Conservation (phyloP, 37 sponge, comb jelly and placozoan species). For the Ianthella basta region DNA sequence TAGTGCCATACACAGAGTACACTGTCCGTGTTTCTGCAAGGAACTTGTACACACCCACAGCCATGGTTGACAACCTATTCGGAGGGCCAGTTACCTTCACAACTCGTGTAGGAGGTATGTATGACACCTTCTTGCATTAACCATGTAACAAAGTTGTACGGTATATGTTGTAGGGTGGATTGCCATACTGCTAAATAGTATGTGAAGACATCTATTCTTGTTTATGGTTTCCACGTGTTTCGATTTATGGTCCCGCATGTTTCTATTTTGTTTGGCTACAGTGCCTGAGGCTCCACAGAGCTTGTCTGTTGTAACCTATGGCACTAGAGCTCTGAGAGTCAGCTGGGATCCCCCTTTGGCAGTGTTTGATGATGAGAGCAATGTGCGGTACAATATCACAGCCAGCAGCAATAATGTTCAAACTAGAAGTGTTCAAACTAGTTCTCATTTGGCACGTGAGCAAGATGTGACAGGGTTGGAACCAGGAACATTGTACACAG, state of each 20-base stretch:
- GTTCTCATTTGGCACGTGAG: too few relatives aligned
- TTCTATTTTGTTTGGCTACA: too few relatives aligned
- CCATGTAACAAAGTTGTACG: too few relatives aligned
- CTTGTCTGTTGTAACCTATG: neutral
- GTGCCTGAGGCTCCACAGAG: neutral
- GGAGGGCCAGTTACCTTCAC: neutral
- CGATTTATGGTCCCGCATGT: too few relatives aligned
- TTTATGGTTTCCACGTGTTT: too few relatives aligned
- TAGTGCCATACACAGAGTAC: constrained; percentile 5
- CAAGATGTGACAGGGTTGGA: neutral
- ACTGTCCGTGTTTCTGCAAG: constrained; percentile 4
- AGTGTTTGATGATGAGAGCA: neutral
- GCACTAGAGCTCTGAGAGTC: neutral
- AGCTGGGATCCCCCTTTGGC: neutral
- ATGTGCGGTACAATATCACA: neutral
- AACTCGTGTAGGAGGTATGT: constrained; percentile 17
- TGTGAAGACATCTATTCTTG: too few relatives aligned
- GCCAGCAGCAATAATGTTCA: neutral
- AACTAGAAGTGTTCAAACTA: neutral
- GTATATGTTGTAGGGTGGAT: too few relatives aligned
- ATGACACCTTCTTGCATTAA: neutral
- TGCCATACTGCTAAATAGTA: too few relatives aligned
- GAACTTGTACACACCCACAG: constrained; percentile 9
- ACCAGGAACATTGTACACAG: neutral
- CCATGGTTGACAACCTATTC: neutral